phyloP scores from a whole-genome alignment of 2,113 vertebrate species.

The Martes martes region DNA sequence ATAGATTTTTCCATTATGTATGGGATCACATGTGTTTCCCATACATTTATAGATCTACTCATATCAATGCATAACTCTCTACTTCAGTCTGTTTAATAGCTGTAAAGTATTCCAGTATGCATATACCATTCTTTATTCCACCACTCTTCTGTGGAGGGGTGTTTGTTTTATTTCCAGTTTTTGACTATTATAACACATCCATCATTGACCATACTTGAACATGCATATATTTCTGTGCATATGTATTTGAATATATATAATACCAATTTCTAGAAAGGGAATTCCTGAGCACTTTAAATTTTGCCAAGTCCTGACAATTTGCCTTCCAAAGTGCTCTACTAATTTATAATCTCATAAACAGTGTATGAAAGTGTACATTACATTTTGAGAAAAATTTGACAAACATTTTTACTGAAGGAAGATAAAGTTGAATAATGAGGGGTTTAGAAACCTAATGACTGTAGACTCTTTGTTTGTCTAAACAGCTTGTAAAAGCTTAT shows the following conservation, averaged over 20 bases:
- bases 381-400: neutral
- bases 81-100: neutral
- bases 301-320: neutral
- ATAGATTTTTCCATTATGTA: neutral
- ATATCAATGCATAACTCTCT: neutral
- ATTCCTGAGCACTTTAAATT: neutral
- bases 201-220: neutral
- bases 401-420: neutral
- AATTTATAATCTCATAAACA: neutral
- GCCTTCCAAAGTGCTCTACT: neutral
- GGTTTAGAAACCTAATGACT: neutral
- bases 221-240: neutral
- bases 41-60: neutral
- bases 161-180: neutral
- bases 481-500: neutral
- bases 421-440: neutral
- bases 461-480: neutral
- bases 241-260: constrained; percentile 2
- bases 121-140: neutral
- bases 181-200: neutral
- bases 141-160: neutral
- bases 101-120: neutral
- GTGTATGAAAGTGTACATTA: neutral
- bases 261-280: neutral
- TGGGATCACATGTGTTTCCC: neutral